Percentiles rank a stretch among this genome's conserved stretches.
Conservation (phyloP, 2,113 vertebrate genomes). For the Amazona vittata region DNA sequence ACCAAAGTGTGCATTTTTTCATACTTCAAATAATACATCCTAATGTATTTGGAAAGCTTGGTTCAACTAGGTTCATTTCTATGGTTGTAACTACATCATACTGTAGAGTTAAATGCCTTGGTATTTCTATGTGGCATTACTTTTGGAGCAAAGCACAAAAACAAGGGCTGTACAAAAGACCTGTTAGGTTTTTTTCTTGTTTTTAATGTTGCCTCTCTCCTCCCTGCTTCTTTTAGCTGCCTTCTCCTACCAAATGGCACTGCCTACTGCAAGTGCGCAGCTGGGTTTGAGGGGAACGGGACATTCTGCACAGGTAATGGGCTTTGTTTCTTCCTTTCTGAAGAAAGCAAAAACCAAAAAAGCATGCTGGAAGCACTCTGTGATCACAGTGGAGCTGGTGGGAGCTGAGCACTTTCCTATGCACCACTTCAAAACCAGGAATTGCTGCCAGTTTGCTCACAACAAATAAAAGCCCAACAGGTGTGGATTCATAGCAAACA, state of each 20-base stretch:
- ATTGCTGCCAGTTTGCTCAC: background rate
- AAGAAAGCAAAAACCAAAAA: background rate
- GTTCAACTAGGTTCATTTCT: background rate
- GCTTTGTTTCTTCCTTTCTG: background rate
- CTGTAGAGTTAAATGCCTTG: background rate
- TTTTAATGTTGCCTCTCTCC: background rate
- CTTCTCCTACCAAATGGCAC: conserved; percentile 50
- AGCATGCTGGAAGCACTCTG: background rate
- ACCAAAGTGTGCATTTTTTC: background rate
- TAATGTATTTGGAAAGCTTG: background rate
- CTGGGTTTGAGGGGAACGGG: conserved; percentile 90
- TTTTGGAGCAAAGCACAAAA: background rate
- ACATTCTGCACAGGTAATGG: conserved; percentile 84
- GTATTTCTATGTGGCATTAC: background rate
- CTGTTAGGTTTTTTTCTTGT: background rate
- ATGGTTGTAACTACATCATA: background rate
- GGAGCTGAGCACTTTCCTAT: background rate
- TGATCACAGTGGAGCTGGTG: background rate
- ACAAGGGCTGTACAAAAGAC: background rate
- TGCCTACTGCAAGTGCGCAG: conserved; percentile 83
- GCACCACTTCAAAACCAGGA: background rate
- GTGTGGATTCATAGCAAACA: background rate
- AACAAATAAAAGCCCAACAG: background rate
- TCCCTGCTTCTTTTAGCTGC: conserved; percentile 74
- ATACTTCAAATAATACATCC: background rate